phyloP scores from a whole-genome alignment of 2,113 vertebrate genomes.

The Chamaetylas fuelleborni region DNA sequence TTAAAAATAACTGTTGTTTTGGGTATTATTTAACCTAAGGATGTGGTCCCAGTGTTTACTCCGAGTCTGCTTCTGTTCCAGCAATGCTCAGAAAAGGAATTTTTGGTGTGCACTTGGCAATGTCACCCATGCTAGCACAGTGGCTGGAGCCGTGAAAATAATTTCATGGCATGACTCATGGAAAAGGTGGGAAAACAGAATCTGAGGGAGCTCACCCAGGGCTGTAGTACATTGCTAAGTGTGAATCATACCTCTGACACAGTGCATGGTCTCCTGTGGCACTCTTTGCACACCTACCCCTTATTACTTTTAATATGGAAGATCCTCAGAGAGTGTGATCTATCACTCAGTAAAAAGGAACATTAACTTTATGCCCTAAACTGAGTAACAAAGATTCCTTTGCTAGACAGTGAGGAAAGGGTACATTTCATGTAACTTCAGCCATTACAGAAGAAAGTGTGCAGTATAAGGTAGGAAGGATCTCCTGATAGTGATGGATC shows the following conservation, averaged over 20 bases:
- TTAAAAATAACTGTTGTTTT: not conserved
- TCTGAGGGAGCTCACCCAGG: not conserved
- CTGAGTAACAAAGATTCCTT: not conserved
- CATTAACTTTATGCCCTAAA: not conserved
- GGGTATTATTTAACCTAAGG: not conserved
- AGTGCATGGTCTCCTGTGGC: not conserved
- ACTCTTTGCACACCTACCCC: not conserved
- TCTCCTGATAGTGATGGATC: not conserved
- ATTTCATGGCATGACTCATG: not conserved
- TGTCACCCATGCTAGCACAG: not conserved
- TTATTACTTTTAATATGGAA: not conserved
- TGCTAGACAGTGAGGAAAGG: not conserved
- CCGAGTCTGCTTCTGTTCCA: not conserved
- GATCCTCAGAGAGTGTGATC: not conserved
- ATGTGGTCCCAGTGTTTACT: not conserved
- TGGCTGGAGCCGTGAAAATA: conserved; percentile 16
- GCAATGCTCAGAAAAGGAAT: not conserved
- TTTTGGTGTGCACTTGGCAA: not conserved
- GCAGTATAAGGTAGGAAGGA: not conserved
- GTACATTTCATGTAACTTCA: not conserved
- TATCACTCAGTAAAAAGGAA: not conserved
- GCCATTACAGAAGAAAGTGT: not conserved
- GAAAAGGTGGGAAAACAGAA: conserved; percentile 22
- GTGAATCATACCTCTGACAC: not conserved
- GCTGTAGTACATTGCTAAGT: not conserved